Evolutionary conservation across 2,888 invertebrate species (phyloP).

Genomic region (Agriopis marginaria): DNA sequence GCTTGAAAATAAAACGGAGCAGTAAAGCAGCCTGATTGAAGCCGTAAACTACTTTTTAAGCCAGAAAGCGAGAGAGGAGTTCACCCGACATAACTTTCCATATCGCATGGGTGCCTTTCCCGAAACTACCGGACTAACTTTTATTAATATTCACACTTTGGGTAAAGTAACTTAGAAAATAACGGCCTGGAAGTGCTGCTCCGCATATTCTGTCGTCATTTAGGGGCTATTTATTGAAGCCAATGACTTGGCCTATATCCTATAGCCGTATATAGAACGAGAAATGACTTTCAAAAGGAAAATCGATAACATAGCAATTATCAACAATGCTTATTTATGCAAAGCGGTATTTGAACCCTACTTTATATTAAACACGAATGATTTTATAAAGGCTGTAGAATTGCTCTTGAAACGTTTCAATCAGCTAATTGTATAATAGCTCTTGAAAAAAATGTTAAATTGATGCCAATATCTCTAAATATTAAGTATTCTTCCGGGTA

Average conservation of each 20-base stretch:
- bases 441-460: not conserved
- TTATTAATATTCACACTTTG: slow-evolving; percentile 37
- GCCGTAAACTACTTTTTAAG: slow-evolving; percentile 17
- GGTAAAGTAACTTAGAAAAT: slow-evolving; percentile 24
- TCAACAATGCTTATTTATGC: not conserved
- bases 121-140: slow-evolving; percentile 30
- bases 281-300: not conserved
- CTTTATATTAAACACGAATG: not conserved
- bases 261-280: not conserved
- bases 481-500: slow-evolving; percentile 10
- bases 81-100: slow-evolving; percentile 22
- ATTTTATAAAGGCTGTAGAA: not conserved
- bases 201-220: slow-evolving; percentile 19
- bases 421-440: not conserved
- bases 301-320: slow-evolving; percentile 7
- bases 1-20: slow-evolving; percentile 1
- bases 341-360: not conserved
- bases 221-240: slow-evolving; percentile 14
- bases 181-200: slow-evolving; percentile 21
- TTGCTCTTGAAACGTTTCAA: not conserved
- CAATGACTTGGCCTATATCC: slow-evolving; percentile 8
- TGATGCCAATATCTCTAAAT: slow-evolving; percentile 8
- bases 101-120: slow-evolving; percentile 22
- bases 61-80: slow-evolving; percentile 6
- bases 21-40: slow-evolving; percentile 12